Conservation (phyloP, 2,888 invertebrate genomes). For the Plemyria rubiginata region DNA sequence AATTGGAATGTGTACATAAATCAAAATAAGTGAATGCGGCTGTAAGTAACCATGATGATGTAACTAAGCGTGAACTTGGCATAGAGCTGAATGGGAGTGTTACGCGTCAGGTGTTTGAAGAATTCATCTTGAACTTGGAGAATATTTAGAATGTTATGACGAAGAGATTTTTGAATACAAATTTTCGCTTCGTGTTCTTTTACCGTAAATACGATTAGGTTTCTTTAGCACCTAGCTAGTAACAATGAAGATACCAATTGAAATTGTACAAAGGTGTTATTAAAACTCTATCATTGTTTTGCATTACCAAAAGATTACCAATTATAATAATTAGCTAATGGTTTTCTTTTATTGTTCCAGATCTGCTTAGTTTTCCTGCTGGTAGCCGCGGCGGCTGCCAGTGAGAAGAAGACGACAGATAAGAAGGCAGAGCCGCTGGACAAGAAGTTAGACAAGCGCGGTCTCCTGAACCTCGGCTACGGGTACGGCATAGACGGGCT, state of each 20-base stretch:
- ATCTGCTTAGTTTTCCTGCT: constrained; percentile 90
- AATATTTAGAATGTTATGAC: constrained; percentile 5
- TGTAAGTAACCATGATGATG: constrained; percentile 2
- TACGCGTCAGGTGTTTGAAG: constrained; percentile 4
- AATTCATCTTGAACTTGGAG: constrained; percentile 26
- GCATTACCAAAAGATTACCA: background rate
- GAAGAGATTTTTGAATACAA: background rate
- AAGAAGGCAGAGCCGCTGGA: constrained; percentile 86
- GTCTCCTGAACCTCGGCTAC: constrained; percentile 91
- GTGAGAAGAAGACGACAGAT: constrained; percentile 86
- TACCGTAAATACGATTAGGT: no score
- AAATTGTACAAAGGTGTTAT: no score
- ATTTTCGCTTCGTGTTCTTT: background rate
- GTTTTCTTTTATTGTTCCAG: constrained; percentile 70
- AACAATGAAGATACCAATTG: no score
- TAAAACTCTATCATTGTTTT: no score
- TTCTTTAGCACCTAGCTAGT: no score
- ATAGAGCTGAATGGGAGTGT: constrained; percentile 11
- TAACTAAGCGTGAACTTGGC: constrained; percentile 26
- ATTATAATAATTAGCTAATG: constrained; percentile 1
- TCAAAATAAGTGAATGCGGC: constrained; percentile 12
- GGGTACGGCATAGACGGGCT: constrained; percentile 91
- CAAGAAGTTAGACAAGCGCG: constrained; percentile 93
- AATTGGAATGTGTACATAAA: constrained; percentile 10
- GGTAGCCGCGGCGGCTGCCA: constrained; percentile 89